Evolutionary conservation across 2,797 vertebrate genomes (phyloP).

Genomic region (Tauraco hartlaubi): DNA sequence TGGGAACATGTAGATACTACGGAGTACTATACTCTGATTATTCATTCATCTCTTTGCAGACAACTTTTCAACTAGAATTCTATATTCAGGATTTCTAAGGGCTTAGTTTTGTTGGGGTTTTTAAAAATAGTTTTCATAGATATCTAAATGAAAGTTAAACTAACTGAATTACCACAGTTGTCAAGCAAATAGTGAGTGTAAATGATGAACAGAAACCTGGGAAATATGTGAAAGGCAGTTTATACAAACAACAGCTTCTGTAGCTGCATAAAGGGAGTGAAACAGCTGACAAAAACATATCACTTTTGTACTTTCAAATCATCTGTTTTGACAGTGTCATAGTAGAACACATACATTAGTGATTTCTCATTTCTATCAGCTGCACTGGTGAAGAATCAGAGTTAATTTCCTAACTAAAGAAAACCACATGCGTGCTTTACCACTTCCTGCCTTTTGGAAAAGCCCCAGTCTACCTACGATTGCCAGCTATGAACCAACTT

Average conservation of each 20-base stretch:
- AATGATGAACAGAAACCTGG: not conserved
- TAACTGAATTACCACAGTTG: not conserved
- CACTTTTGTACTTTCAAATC: not conserved
- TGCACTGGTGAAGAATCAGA: conserved; percentile 39
- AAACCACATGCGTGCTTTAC: conserved; percentile 69
- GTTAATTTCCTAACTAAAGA: conserved; percentile 57
- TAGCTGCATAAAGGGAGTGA: not conserved
- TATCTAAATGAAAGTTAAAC: not conserved
- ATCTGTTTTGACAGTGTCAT: conserved; percentile 32
- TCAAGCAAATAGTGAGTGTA: not conserved
- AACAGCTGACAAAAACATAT: conserved; percentile 25
- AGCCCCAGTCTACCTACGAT: conserved; percentile 4
- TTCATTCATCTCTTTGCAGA: not conserved
- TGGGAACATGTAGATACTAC: not conserved
- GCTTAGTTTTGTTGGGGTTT: not conserved
- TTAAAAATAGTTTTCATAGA: not conserved
- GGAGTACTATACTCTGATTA: fast-evolving
- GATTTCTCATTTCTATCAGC: conserved; percentile 47
- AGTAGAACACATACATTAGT: not conserved
- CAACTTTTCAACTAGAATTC: not conserved
- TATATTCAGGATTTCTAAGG: not conserved
- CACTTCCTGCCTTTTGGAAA: conserved; percentile 65
- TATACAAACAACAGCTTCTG: conserved; percentile 26
- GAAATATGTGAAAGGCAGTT: not conserved
- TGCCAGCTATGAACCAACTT: conserved; percentile 28